phyloP scores from a whole-genome alignment of 2,888 invertebrate genomes.

The Lepidochrysops patricia region DNA sequence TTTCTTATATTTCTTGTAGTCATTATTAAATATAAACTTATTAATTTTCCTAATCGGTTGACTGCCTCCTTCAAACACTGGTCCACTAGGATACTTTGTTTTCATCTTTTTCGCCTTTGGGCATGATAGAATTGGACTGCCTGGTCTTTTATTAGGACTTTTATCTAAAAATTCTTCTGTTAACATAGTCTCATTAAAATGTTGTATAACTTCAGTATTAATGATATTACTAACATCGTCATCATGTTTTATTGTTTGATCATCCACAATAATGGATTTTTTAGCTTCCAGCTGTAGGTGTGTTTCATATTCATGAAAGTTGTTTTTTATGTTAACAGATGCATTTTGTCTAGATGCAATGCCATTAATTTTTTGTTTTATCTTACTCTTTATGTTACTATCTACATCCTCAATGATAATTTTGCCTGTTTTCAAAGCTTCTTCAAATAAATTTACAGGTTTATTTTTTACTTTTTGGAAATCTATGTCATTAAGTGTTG shows the following conservation, averaged over 20 bases:
- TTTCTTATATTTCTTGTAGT: slow-evolving; percentile 47
- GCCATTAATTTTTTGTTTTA: slow-evolving; percentile 9
- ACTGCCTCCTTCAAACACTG: slow-evolving; percentile 9
- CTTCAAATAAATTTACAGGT: slow-evolving; percentile 36
- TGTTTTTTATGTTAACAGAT: background rate
- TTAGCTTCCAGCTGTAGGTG: slow-evolving; percentile 9
- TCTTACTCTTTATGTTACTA: slow-evolving; percentile 2
- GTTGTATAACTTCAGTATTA: slow-evolving; percentile 50
- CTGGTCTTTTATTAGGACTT: slow-evolving; percentile 41
- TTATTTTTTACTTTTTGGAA: slow-evolving; percentile 48
- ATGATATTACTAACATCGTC: slow-evolving; percentile 32
- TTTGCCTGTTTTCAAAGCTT: slow-evolving; percentile 41
- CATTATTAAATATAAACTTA: slow-evolving; percentile 29
- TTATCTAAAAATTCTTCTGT: slow-evolving; percentile 48
- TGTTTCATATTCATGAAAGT: background rate
- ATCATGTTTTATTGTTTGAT: slow-evolving; percentile 15
- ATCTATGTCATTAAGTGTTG: slow-evolving; percentile 22
- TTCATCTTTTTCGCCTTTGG: slow-evolving; percentile 50
- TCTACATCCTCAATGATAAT: slow-evolving; percentile 40
- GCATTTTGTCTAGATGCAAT: background rate
- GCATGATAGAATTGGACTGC: slow-evolving; percentile 57
- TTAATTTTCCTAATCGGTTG: background rate
- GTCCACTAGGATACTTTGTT: slow-evolving; percentile 31
- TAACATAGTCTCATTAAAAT: slow-evolving; percentile 50
- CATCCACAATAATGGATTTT: slow-evolving; percentile 17